A percentile compares a stretch with the other conserved stretches of the same genome.
Conservation (phyloP, 53 echinoderm and acorn worm genomes). For the Apostichopus leukothele region DNA sequence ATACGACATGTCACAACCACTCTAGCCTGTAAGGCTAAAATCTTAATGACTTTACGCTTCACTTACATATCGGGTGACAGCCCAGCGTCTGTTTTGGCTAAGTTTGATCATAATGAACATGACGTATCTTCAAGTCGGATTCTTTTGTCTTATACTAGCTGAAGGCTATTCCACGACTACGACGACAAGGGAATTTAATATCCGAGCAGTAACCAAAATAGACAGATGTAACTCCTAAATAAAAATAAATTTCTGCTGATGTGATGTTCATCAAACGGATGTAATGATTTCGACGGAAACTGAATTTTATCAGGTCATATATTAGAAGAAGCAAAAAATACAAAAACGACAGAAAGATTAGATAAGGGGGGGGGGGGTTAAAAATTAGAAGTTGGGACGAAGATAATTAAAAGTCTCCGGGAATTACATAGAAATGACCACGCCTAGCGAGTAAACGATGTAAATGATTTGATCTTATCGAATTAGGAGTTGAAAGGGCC, state of each 20-base stretch:
- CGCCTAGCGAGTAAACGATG: no score
- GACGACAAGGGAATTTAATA: conserved; percentile 22
- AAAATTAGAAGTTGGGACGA: neutral
- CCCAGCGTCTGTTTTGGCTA: conserved; percentile 23
- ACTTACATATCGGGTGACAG: conserved; percentile 27
- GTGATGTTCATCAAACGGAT: neutral
- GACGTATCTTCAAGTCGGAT: conserved; percentile 13
- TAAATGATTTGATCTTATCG: no score
- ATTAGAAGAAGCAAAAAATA: neutral
- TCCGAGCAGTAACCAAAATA: conserved; percentile 11
- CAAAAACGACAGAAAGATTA: neutral
- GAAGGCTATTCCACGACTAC: conserved; percentile 2
- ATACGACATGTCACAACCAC: conserved; percentile 11
- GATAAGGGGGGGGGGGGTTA: neutral
- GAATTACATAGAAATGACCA: no score
- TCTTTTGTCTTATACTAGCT: conserved; percentile 45
- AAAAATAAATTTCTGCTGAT: conserved; percentile 23
- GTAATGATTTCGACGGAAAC: no score
- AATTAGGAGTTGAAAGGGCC: no score
- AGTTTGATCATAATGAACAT: conserved; percentile 27
- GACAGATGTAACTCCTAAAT: conserved; percentile 28
- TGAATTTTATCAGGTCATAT: neutral
- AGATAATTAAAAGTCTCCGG: no score
- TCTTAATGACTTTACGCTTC: conserved; percentile 40
- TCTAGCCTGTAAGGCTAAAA: conserved; percentile 35